Percentiles rank a stretch among this genome's conserved stretches.
These are phyloP conservation scores for Rhimphoctona megacephalus DNA, from an alignment of 2,888 invertebrate genomes.

Conservation along the genomic window DNA sequence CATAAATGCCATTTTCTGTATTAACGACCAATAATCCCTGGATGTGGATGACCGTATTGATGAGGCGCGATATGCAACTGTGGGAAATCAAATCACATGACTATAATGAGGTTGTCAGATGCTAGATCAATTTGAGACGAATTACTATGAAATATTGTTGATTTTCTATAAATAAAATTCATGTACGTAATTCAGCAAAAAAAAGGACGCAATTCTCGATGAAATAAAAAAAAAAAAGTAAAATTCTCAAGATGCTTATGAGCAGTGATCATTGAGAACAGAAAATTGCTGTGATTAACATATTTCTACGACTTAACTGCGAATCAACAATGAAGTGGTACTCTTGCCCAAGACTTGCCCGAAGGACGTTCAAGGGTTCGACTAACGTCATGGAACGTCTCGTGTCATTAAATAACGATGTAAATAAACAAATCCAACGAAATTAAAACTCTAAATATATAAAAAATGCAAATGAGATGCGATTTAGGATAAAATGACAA, in stretches of 20 bases:
- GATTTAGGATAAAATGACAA: neutral
- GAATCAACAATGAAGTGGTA: neutral
- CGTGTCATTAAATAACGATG: neutral
- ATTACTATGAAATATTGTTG: neutral
- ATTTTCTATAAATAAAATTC: neutral
- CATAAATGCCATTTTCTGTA: neutral
- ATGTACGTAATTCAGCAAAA: conserved; percentile 1
- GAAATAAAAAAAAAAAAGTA: neutral
- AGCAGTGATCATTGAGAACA: neutral
- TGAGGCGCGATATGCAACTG: neutral
- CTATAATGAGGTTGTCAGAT: no score
- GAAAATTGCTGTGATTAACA: conserved; percentile 15
- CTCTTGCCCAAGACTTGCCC: neutral
- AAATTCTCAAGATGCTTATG: conserved; percentile 7
- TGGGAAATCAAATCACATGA: no score
- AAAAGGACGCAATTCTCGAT: conserved; percentile 44
- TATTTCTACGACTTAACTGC: conserved; percentile 23
- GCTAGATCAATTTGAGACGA: neutral
- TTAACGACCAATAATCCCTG: neutral
- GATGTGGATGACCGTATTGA: neutral
- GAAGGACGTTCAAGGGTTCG: conserved; percentile 27
- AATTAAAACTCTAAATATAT: neutral
- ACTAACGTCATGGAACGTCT: neutral
- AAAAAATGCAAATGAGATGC: neutral
- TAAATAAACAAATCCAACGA: neutral